Conservation (phyloP, 2,797 vertebrate species). For the Nyctibius grandis region DNA sequence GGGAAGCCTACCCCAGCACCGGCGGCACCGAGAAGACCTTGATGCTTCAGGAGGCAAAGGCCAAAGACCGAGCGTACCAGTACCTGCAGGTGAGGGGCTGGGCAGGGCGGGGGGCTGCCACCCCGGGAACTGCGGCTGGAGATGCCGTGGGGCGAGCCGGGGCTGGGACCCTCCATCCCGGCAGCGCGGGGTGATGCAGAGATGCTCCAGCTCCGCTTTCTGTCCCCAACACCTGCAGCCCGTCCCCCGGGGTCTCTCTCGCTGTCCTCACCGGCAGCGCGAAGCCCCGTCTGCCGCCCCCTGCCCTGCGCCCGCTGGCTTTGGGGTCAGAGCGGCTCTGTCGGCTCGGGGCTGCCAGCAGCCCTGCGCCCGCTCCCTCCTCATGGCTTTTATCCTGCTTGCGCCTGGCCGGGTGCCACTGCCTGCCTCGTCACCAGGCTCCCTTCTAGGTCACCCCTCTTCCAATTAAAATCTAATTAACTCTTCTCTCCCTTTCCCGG, state of each 20-base stretch:
- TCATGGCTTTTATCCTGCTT: background rate
- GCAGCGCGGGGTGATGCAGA: accelerated
- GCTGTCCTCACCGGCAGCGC: background rate
- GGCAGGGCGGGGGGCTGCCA: background rate
- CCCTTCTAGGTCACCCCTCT: conserved; percentile 53
- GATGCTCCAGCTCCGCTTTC: background rate
- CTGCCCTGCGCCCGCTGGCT: background rate
- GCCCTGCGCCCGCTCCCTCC: background rate
- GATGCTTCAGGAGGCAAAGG: conserved; percentile 88
- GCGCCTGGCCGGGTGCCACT: conserved; percentile 6
- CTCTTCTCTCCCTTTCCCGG: conserved; percentile 11
- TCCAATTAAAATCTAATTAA: conserved; percentile 66
- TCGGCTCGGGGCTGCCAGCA: background rate
- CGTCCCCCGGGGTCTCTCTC: background rate
- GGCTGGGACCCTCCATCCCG: background rate
- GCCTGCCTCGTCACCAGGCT: background rate
- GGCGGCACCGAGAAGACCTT: conserved; percentile 88
- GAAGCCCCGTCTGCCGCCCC: background rate
- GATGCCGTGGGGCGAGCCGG: background rate
- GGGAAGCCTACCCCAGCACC: conserved; percentile 88
- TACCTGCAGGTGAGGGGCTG: conserved; percentile 89
- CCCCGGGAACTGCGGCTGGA: accelerated
- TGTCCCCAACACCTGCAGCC: accelerated
- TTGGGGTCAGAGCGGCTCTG: background rate
- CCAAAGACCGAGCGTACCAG: conserved; percentile 91